phyloP scores from a whole-genome alignment of 2,888 invertebrate genomes.

The Hyppa rectilinea region DNA sequence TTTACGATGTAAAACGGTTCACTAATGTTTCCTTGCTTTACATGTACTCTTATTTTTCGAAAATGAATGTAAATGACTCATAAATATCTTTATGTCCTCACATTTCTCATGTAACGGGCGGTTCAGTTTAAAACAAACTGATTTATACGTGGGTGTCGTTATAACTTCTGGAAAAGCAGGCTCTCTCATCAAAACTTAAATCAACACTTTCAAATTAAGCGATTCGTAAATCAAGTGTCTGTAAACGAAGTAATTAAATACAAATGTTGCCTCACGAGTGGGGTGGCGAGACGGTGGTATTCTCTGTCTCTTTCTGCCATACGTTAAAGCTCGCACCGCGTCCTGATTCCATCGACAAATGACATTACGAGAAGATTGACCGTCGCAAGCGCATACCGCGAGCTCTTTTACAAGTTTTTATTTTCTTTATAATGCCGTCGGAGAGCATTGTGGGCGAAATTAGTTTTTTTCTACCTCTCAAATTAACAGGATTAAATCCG shows the following conservation, averaged over 20 bases:
- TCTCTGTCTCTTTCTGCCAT: conserved; percentile 60
- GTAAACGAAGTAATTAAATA: conserved; percentile 84
- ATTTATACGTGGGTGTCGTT: conserved; percentile 69
- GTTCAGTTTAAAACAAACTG: conserved; percentile 65
- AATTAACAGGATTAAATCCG: conserved; percentile 59
- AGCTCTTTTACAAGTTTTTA: conserved; percentile 67
- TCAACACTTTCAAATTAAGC: conserved; percentile 85
- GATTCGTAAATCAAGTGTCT: conserved; percentile 82
- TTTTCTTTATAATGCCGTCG: conserved; percentile 57
- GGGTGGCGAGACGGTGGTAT: conserved; percentile 60
- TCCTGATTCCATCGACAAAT: conserved; percentile 76
- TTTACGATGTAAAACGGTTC: conserved; percentile 58
- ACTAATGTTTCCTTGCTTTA: conserved; percentile 50
- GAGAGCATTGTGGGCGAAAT: conserved; percentile 56
- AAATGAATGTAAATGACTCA: conserved; percentile 53
- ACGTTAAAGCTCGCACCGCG: conserved; percentile 58
- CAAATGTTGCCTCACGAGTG: conserved; percentile 72
- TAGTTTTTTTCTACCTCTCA: conserved; percentile 61
- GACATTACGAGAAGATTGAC: conserved; percentile 78
- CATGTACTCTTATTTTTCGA: conserved; percentile 51
- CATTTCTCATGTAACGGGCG: conserved; percentile 55
- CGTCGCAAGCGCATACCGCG: conserved; percentile 70
- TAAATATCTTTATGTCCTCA: conserved; percentile 63
- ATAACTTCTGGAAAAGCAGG: conserved; percentile 70
- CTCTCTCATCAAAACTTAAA: conserved; percentile 77